Evolutionary conservation across 1,140 invertebrate genomes (phyloP).

Genomic region (Halyomorpha halys): DNA sequence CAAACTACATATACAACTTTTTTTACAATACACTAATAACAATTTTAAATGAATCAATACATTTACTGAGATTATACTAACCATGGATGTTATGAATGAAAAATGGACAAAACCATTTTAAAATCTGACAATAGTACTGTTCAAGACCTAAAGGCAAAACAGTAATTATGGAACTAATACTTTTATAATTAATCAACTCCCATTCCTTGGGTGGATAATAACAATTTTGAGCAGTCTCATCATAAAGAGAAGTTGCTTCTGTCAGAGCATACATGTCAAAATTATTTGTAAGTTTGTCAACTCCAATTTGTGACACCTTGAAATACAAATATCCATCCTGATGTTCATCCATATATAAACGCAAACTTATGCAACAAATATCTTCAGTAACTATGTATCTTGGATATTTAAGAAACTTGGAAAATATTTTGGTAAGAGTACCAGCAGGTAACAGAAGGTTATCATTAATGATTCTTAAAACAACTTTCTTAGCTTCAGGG

Average conservation of each 20-base stretch:
- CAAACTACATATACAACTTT: too few species aligned
- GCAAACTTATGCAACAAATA: not conserved
- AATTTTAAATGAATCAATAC: not conserved
- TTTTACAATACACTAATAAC: too few species aligned
- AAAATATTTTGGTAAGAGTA: not conserved
- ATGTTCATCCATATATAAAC: not conserved
- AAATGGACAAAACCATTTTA: slow-evolving; percentile 20
- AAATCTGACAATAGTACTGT: not conserved
- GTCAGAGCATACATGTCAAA: not conserved
- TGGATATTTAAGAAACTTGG: slow-evolving; percentile 2
- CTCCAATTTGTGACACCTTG: not conserved
- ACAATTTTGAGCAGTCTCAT: not conserved
- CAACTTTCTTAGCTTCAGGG: slow-evolving; percentile 10
- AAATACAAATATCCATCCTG: slow-evolving; percentile 8
- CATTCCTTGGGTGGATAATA: slow-evolving; percentile 7
- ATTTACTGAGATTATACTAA: not conserved
- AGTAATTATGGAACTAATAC: not conserved
- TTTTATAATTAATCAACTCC: not conserved
- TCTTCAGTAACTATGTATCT: not conserved
- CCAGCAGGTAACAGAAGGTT: not conserved
- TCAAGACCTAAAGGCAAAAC: slow-evolving; percentile 12
- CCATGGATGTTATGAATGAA: not conserved
- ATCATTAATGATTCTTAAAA: not conserved
- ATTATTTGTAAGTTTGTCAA: not conserved
- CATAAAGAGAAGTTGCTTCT: slow-evolving; percentile 1